Base-by-base conservation (phyloP, 1,140 invertebrate species). In the Bombus superbus region DNA sequence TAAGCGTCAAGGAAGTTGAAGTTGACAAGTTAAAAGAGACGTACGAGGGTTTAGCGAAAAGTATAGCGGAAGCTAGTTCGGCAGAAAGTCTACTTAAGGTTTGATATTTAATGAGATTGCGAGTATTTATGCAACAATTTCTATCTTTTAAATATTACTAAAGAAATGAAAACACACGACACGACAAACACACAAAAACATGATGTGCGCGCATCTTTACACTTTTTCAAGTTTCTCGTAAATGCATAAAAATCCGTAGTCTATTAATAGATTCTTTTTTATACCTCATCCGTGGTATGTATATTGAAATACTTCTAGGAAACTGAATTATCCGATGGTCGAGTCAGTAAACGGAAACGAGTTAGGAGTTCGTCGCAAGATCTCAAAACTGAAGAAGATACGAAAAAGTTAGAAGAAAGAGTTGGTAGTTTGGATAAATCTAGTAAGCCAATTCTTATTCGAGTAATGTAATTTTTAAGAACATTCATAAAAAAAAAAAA, bases 1-100 rank as follows among this genome's bases (percentile, higher is more conserved):
- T 91, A n/a, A 80, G 53, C 1, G 64, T 38, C 10, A 85, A 86
- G 72, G 84, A 88, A 22, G 9, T 35, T 18, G 79, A 90, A 28
- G 47, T 76, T 40, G 64, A 86, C 3, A 66, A 81, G 8, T 44
- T 88, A 13, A 79, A 59, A 5, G 81, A 88, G 64, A 79, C 22
- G 11, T 90, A 79, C 35, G 75, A 90, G 3, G 85, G 80, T 25
- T 44, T 77, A 10, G 18, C 72, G n/a, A 85, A 62, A 82, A 72
- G 15, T 40, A 40, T 84, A 10, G 18, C 15, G 40, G 35, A 78
- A 66, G 53, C 13, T 5, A 3, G 18, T 28, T 2, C 35, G 1
- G 11, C n/a, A 8, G 3, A n/a, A 40, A 28, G 0, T 40, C 13
- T 32, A 18, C 57, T 13, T 3, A 66, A 81, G 44, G 69, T 81